A percentile compares a stretch with the other conserved stretches of the same genome.
Conservation (phyloP, 1,140 invertebrate species). For the Ruditapes philippinarum region DNA sequence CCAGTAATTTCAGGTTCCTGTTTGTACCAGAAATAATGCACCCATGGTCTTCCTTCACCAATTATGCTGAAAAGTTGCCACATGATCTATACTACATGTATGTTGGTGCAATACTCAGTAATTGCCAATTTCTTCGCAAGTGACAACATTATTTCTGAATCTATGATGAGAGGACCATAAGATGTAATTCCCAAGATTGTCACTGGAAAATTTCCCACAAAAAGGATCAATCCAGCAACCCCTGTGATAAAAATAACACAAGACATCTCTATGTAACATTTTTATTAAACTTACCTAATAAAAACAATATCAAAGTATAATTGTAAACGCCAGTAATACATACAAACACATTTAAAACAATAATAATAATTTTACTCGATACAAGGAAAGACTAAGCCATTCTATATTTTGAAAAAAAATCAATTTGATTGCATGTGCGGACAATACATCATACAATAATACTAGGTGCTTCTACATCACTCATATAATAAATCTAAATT, state of each 20-base stretch:
- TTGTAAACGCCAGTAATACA: constrained; percentile 28
- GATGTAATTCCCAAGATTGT: too few relatives aligned
- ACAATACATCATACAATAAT: constrained; percentile 9
- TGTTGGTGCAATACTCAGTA: too few relatives aligned
- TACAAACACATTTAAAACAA: constrained; percentile 34
- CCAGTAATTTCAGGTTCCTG: too few relatives aligned
- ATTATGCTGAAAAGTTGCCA: too few relatives aligned
- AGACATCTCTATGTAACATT: constrained; percentile 51
- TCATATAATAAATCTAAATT: not conserved
- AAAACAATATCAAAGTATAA: constrained; percentile 62
- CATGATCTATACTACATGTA: too few relatives aligned
- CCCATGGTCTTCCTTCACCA: too few relatives aligned
- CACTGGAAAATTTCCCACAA: too few relatives aligned
- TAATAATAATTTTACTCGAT: constrained; percentile 12
- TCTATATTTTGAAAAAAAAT: constrained; percentile 15
- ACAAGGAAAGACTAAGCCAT: constrained; percentile 18
- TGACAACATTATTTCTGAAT: too few relatives aligned
- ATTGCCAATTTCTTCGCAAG: too few relatives aligned
- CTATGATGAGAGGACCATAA: too few relatives aligned
- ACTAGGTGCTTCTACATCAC: not conserved
- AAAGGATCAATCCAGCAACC: too few relatives aligned
- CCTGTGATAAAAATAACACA: not conserved
- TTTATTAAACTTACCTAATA: constrained; percentile 65
- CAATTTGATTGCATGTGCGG: constrained; percentile 7
- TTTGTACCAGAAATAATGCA: too few relatives aligned